Conservation (phyloP, 2,888 invertebrate genomes). For the Gymnosoma rotundatum region DNA sequence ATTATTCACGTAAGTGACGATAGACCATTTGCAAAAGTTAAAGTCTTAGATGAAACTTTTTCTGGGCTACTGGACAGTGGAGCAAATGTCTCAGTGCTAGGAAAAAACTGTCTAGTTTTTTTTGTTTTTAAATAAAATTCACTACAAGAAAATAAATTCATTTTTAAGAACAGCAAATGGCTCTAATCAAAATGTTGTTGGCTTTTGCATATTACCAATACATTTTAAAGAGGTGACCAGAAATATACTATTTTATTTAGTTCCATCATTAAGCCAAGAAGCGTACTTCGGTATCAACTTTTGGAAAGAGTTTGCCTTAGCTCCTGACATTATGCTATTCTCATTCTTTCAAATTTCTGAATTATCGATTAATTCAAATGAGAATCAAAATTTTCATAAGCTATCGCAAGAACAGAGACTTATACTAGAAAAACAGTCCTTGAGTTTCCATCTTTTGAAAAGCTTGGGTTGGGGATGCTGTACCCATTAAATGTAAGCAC, state of each 20-base stretch:
- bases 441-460: too few relatives aligned
- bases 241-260: not conserved
- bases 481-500: conserved; percentile 3
- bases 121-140: not conserved
- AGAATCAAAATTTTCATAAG: not conserved
- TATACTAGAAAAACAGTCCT: not conserved
- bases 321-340: not conserved
- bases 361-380: not conserved
- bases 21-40: not conserved
- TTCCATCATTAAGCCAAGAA: not conserved
- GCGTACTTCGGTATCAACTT: not conserved
- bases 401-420: not conserved
- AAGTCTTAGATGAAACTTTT: not conserved
- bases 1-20: not conserved
- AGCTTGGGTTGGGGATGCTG: conserved; percentile 5
- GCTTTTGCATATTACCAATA: not conserved
- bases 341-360: not conserved
- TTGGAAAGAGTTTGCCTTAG: not conserved
- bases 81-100: not conserved
- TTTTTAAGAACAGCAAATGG: not conserved
- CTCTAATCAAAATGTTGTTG: not conserved
- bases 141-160: not conserved
- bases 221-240: not conserved
- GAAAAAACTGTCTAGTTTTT: not conserved
- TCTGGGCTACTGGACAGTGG: not conserved